Evolutionary conservation across 2,888 invertebrate genomes (phyloP).

Genomic region (Megaustenia siamemsis): DNA sequence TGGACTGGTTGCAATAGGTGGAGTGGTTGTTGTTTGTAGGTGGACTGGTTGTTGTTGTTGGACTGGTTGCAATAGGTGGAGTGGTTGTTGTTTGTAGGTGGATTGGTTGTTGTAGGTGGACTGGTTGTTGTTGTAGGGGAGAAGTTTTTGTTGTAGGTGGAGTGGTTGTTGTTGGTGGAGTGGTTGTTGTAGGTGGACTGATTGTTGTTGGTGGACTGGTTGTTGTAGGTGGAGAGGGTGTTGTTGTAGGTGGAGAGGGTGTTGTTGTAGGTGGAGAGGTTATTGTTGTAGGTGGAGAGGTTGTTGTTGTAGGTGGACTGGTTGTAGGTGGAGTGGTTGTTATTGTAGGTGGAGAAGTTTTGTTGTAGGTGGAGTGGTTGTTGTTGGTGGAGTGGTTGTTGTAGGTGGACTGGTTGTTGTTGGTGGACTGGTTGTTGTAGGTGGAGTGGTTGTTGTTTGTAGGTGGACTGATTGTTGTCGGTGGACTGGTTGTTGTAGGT

Average conservation of each 20-base stretch:
- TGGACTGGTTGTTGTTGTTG: too few relatives aligned
- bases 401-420: background rate
- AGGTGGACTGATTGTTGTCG: too few relatives aligned
- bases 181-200: slow-evolving; percentile 57
- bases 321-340: background rate
- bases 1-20: too few relatives aligned
- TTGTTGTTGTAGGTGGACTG: background rate
- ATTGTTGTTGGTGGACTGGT: slow-evolving; percentile 62
- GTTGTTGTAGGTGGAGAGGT: too few relatives aligned
- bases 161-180: background rate
- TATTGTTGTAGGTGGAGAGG: too few relatives aligned
- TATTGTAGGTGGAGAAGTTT: background rate
- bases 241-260: background rate
- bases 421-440: slow-evolving; percentile 54
- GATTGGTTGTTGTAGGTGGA: background rate
- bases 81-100: too few relatives aligned
- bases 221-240: background rate
- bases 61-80: background rate
- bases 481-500: background rate
- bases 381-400: background rate
- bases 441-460: background rate
- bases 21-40: too few relatives aligned
- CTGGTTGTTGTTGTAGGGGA: background rate
- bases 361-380: background rate
- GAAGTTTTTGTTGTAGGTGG: background rate